Base-by-base conservation (phyloP, 2,888 invertebrate genomes). In the Belgica antarctica region DNA sequence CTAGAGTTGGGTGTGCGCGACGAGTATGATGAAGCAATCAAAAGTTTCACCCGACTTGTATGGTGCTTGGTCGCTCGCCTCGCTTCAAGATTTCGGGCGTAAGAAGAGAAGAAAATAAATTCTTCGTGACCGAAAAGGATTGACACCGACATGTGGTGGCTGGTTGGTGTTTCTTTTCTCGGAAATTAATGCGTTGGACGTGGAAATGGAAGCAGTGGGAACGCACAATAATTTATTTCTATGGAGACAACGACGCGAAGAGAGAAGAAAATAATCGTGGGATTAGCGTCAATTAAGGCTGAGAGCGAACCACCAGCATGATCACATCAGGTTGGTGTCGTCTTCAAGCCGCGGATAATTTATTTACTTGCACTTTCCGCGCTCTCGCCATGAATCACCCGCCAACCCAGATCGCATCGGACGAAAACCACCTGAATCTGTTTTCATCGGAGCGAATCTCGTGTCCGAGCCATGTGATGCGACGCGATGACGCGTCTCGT, bases 361-460 rank as follows among this genome's bases (percentile, higher is more conserved):
- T 63, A 63, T 36, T 24, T 5, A 63, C 63, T 63, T 63, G 63
- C 63, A 63, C 41, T 63, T 63, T 63, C 62, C 63, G 41, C 25
- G 59, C 25, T 22, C 28, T 61, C 27, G 25, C 12, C 34, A 34
- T 41, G 36, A 24, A 41, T 63, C 41, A 36, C 31, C 28, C 15
- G 17, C 28, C 24, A 34, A 28, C 5, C 12, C 28, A 17, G 15
- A 22, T 59, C 24, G 27, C 27, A 27, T 12, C 24, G 61, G 62
- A 19, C n/a, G 22, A 62, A 31, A 63, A 63, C 63, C 63, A 63
- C 63, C 41, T 63, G 63, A 63, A 63, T 19, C 22, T 52, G 52
- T 52, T 52, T 41, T 52, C 22, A 52, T 52, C 3, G 19, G 52
- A 52, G 52, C 2, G 52, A 31, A 52, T 52, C 25, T 62, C 62